Conservation (phyloP, 2,113 vertebrate genomes). For the Vireo altiloquus region DNA sequence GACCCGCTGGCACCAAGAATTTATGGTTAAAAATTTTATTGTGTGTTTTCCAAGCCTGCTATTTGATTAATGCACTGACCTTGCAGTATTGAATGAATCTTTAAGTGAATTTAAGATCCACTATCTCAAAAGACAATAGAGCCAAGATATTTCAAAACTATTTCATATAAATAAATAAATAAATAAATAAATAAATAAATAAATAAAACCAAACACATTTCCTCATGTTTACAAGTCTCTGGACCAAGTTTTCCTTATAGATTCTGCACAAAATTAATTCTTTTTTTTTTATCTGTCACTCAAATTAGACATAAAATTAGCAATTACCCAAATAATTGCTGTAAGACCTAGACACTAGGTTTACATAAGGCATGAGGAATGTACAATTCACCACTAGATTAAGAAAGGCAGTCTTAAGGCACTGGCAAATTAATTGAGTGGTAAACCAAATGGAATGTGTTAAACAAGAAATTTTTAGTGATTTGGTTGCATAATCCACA, state of each 20-base stretch:
- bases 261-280: not conserved
- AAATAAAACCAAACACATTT: not conserved
- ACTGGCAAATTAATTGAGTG: not conserved
- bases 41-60: not conserved
- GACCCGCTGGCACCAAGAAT: not conserved
- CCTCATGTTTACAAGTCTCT: not conserved
- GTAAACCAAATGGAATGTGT: not conserved
- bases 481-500: not conserved
- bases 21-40: constrained; percentile 5
- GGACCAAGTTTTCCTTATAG: not conserved
- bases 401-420: not conserved
- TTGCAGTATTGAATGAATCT: not conserved
- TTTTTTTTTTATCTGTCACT: not conserved
- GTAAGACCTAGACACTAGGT: not conserved
- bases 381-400: not conserved
- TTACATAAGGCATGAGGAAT: not conserved
- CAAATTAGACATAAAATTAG: not conserved
- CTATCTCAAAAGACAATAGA: not conserved
- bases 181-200: too few relatives aligned
- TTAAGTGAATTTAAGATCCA: constrained; percentile 21
- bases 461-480: not conserved
- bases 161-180: not conserved
- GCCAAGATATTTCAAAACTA: not conserved
- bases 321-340: not conserved
- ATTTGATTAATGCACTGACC: not conserved